Evolutionary conservation across 1,140 invertebrate genomes (phyloP), one percentile per base, ranked within the genome.

Genomic region (Elysia chlorotica): DNA sequence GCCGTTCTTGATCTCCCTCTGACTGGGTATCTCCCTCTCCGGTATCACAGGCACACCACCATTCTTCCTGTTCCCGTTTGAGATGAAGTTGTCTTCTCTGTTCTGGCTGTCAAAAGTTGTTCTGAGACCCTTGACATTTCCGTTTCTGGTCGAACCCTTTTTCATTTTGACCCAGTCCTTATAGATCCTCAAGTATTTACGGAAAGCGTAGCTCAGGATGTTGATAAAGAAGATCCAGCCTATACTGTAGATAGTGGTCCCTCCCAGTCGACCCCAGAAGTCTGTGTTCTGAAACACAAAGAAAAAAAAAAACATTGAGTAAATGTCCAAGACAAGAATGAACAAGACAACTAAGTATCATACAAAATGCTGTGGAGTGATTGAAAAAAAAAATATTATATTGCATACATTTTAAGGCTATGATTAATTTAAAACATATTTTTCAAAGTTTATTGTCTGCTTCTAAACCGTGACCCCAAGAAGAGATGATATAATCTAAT

Each of bases 211-310:
- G 35, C 77, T 72, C 10, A 86, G 53, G 59, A 87, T 86, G 56
- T 67, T 80, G 1, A 84, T 59, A 78, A 80, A 87, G 70, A 87
- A 87, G 5, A 84, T 68, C 81, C 81, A 82, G 59, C 85, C 76
- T 3, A 87, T 76, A 10, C 61, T 61, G 71, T 87, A 87, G 0
- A 87, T 83, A 21, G 62, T 28, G 14, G 73, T 41, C 17, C 78
- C 82, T 2, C 81, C 85, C 25, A 84, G 33, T 36, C 81, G 71
- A 35, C 83, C 84, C 1, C 81, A 38, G 48, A 76, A 71, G 53
- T 86, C 85, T 25, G 41, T 14, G 41, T 48, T 48, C 41, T 48
- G 41, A n/a, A n/a, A n/a, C 10, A n/a, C 10, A 10, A 48, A 48
- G 41, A 48, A 10, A 48, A 48, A 48, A n/a, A 48, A 10, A n/a